Conservation (phyloP, 2,113 vertebrate genomes). For the Neopipo cinnamomea region DNA sequence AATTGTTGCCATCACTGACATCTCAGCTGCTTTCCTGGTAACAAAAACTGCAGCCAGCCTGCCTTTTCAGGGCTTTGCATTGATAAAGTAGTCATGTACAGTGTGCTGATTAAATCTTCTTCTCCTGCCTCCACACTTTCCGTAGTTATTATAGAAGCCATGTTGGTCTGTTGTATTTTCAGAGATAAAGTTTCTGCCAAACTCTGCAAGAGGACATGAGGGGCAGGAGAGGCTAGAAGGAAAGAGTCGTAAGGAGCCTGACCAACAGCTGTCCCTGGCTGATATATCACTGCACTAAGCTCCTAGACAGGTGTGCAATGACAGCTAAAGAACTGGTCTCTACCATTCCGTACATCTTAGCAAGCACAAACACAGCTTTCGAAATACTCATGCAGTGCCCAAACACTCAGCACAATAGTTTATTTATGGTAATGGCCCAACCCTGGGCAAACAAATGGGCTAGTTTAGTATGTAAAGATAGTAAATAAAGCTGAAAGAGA, state of each 20-base stretch:
- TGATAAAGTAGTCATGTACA: background rate
- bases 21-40: background rate
- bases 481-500: background rate
- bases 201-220: background rate
- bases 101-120: background rate
- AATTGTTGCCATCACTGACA: background rate
- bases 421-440: background rate
- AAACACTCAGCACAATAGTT: background rate
- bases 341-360: background rate
- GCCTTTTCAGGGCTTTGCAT: background rate
- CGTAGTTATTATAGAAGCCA: background rate
- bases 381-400: background rate
- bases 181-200: background rate
- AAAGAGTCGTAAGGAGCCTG: background rate
- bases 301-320: background rate
- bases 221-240: background rate
- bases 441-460: background rate
- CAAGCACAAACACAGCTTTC: background rate
- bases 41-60: background rate
- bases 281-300: background rate
- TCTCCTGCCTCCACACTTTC: background rate
- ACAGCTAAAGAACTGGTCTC: background rate
- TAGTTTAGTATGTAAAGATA: background rate
- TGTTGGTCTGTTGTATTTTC: background rate
- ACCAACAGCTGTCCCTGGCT: background rate